Evolutionary conservation across 2,888 invertebrate genomes (phyloP), one percentile per base, ranked within the genome.

Genomic region (Taphrorychus bicolor): DNA sequence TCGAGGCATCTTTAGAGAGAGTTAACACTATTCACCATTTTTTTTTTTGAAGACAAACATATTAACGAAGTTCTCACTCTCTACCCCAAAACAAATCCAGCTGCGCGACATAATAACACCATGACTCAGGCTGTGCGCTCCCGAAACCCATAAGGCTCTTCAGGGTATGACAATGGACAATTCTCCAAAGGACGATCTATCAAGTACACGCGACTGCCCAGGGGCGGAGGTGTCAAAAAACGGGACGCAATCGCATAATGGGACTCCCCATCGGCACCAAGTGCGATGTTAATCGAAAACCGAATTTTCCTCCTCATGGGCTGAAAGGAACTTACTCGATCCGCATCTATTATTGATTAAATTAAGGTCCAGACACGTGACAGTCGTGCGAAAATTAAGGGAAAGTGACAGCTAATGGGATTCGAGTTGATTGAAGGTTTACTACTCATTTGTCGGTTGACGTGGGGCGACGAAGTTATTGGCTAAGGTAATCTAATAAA

Each of bases 341-440:
- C 56, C 51, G 45, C 67, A 62, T 67, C 60, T 62, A 67, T 62
- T 67, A 67, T 67, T 67, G 67, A 67, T 67, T 67, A 62, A 67
- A 67, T 67, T 67, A 67, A 62, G 61, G 62, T 19, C 24, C 21
- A 24, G 24, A 41, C 67, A 62, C 67, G 67, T 67, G 67, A 67
- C 67, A 32, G 56, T 57, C 40, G 62, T 62, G 62, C 58, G 52
- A 67, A 67, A 67, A 67, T 67, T 67, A 62, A 57, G 67, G 67
- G 58, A 62, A 59, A 67, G 62, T 62, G 67, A 58, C 53, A 62
- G 58, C 53, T 62, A 67, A 67, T 67, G 53, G 62, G 67, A 67
- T 67, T 67, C 40, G 52, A 52, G 52, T 61, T 66, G 66, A 66
- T 60, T 40, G 66, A 57, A 56, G 66, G 60, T 61, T 66, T 66